Conservation (phyloP, 2,888 invertebrate genomes). For the Melieria omissa region DNA sequence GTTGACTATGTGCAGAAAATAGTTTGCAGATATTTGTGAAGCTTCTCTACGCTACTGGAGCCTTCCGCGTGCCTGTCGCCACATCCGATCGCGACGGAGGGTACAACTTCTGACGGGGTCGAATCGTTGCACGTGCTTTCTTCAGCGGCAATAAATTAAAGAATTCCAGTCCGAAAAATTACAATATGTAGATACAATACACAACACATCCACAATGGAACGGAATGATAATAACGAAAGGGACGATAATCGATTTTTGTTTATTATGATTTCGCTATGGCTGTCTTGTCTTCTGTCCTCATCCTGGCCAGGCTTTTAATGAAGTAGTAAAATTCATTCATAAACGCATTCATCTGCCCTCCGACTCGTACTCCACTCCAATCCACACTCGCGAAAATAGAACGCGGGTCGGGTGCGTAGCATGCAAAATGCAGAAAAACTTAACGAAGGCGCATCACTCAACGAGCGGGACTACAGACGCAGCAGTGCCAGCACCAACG, state of each 20-base stretch:
- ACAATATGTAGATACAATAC: constrained; percentile 53
- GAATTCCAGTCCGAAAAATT: constrained; percentile 53
- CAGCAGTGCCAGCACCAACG: neutral
- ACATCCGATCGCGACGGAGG: constrained; percentile 48
- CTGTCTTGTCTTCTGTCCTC: constrained; percentile 33
- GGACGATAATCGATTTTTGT: constrained; percentile 67
- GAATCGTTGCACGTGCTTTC: constrained; percentile 42
- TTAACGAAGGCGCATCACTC: neutral
- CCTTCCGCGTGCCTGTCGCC: constrained; percentile 35
- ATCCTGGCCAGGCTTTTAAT: constrained; percentile 55
- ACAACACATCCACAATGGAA: constrained; percentile 43
- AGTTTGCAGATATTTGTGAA: too few species aligned
- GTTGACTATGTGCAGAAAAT: too few species aligned
- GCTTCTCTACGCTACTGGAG: too few species aligned
- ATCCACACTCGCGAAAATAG: neutral
- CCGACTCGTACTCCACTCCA: constrained; percentile 17
- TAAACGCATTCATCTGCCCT: constrained; percentile 59
- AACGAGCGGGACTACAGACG: constrained; percentile 8
- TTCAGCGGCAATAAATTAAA: constrained; percentile 59
- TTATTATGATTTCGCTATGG: constrained; percentile 59
- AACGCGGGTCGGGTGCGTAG: too few species aligned
- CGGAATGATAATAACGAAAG: constrained; percentile 53
- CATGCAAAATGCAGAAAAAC: neutral
- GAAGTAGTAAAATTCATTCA: constrained; percentile 68
- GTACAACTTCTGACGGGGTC: constrained; percentile 38